Base-by-base conservation (phyloP, 2,113 vertebrate genomes). In the Malurus elegans region DNA sequence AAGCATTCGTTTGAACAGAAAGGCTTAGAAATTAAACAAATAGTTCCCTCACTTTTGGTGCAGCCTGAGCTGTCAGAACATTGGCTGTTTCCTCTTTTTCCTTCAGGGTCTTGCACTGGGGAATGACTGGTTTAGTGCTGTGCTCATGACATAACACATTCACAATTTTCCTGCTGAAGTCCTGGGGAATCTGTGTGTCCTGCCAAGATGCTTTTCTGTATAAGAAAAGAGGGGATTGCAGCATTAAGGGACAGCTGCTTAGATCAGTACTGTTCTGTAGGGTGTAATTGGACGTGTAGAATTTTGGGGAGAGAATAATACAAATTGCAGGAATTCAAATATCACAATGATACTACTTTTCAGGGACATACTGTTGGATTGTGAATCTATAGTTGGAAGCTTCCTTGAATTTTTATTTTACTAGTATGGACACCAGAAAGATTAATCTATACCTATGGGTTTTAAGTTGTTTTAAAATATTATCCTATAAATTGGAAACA, bases 1-100 rank as follows among this genome's bases (percentile, higher is more conserved):
- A 87, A 93, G 79, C 24, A 14, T 80, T 90, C 16, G 60, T 79
- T 81, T 95, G 36, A 91, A 57, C 66, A 82, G 91, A 71, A 92
- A 58, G 15, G 65, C n/a, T 90, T 92, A 70, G 50, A 85, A 92
- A 76, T 88, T 53, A 83, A 96, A 82, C 58, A 87, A 40, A 58
- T 62, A 69, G 14, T 60, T 90, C 21, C 29, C 45, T 82, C 60
- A 18, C 26, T 93, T 65, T n/a, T 69, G 58, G 45, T 45, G 23
- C n/a, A 66, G 38, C 29, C 42, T 71, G 56, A 88, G 38, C 14
- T n/a, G 12, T 38, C 38, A 38, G 78, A 93, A 57, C 11, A n/a
- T 8, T 67, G 21, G 16, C 31, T n/a, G 12, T 54, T 90, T 36
- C 29, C 16, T 86, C 17, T 25, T 61, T 50, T 34, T 34, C 13